Percentiles rank a stretch among this genome's conserved stretches.
These are phyloP conservation scores for Siniperca obscura DNA, from an alignment of 2,797 vertebrate species.

Conservation along the genomic window DNA sequence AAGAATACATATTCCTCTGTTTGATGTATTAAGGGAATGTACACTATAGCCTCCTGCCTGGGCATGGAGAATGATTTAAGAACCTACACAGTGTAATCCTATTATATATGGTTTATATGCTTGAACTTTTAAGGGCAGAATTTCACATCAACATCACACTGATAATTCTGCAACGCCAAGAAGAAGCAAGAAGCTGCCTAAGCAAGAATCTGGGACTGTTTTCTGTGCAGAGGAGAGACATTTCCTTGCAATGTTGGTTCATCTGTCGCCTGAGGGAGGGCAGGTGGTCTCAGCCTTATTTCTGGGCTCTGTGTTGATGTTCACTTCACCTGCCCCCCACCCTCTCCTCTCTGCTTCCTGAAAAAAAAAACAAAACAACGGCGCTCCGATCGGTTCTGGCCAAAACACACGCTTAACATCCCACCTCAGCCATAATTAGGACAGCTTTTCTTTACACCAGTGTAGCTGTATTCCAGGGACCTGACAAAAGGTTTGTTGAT, in stretches of 20 bases:
- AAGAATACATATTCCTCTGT: slow-evolving; percentile 72
- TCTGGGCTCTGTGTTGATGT: slow-evolving; percentile 57
- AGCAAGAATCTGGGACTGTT: slow-evolving; percentile 42
- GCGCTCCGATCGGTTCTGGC: slow-evolving; percentile 21
- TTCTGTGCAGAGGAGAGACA: slow-evolving; percentile 40
- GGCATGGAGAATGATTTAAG: slow-evolving; percentile 61
- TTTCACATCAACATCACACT: slow-evolving; percentile 57
- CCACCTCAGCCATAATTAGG: slow-evolving; percentile 61
- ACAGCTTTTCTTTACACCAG: slow-evolving; percentile 29
- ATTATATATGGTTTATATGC: slow-evolving; percentile 54
- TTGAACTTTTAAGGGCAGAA: slow-evolving; percentile 63
- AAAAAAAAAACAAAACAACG: slow-evolving; percentile 11
- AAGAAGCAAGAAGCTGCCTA: slow-evolving; percentile 1
- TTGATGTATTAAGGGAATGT: slow-evolving; percentile 72
- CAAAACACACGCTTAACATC: slow-evolving; percentile 54
- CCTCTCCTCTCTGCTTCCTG: slow-evolving; percentile 4
- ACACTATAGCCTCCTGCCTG: slow-evolving; percentile 47
- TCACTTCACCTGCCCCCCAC: slow-evolving; percentile 45
- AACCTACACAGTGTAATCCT: slow-evolving; percentile 60
- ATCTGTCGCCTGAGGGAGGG: slow-evolving; percentile 69
- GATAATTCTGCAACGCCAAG: slow-evolving; percentile 45
- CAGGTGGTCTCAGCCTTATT: slow-evolving; percentile 70
- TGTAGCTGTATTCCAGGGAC: slow-evolving; percentile 24
- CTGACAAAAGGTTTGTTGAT: slow-evolving; percentile 36
- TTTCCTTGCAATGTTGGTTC: slow-evolving; percentile 54